phyloP scores from a whole-genome alignment of 1,140 invertebrate species.

The Drosophila mauritiana region DNA sequence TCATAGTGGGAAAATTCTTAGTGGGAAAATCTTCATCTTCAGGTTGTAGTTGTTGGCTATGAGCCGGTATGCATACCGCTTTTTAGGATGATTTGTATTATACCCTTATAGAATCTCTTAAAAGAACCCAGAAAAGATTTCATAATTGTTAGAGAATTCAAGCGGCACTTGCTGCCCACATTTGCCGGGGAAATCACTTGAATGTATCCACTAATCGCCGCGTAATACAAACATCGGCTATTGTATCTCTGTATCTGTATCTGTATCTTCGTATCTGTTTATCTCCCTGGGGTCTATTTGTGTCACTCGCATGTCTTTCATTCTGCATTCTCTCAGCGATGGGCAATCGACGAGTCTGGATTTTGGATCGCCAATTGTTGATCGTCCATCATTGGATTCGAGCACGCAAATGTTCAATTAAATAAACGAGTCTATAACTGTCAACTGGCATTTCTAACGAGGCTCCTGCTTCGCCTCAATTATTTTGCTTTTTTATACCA shows the following conservation, averaged over 20 bases:
- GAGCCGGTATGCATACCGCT: too few species aligned
- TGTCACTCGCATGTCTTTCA: conserved; percentile 57
- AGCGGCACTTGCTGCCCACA: conserved; percentile 28
- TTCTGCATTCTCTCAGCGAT: conserved; percentile 43
- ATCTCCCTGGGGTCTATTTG: conserved; percentile 39
- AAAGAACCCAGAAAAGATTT: neutral
- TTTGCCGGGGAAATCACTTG: neutral
- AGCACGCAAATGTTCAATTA: conserved; percentile 75
- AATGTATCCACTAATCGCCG: conserved; percentile 18
- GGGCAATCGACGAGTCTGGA: conserved; percentile 7
- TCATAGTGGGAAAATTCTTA: too few species aligned
- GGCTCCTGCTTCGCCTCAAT: conserved; percentile 28
- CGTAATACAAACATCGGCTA: conserved; percentile 9
- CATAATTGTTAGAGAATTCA: neutral
- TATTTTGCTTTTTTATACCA: conserved; percentile 21
- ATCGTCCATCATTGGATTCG: conserved; percentile 12
- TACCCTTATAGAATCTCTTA: neutral
- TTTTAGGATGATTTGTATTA: too few species aligned
- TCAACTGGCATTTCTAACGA: conserved; percentile 52
- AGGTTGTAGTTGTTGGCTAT: too few species aligned
- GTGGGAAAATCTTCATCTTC: too few species aligned
- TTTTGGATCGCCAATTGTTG: neutral
- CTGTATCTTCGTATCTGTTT: conserved; percentile 8
- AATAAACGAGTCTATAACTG: conserved; percentile 61
- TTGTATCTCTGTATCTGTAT: conserved; percentile 3